Base-by-base conservation (phyloP, 2,113 vertebrate genomes). In the Coptodon bakossiorum region DNA sequence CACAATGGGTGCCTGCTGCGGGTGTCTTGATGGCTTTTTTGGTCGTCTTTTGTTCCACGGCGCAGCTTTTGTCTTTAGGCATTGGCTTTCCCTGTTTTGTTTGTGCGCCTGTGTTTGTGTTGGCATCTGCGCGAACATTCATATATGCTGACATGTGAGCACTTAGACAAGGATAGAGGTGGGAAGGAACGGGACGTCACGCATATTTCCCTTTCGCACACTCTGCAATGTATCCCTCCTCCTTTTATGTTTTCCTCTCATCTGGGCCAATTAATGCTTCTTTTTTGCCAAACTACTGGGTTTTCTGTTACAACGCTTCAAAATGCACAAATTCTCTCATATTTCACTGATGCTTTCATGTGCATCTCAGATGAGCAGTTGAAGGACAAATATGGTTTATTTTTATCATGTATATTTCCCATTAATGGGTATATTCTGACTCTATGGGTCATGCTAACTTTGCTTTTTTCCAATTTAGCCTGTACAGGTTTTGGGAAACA, bases 11-110 rank as follows among this genome's bases (percentile, higher is more conserved):
- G 96, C 95, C 96, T 97, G 97, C 96, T 96, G 96, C 93, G 95
- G 95, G 96, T 96, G 96, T 97, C 97, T 97, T 97, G 95, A 97
- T 97, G 96, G 96, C 96, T 96, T 97, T 97, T 97, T 94, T 95
- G 88, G 81, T 93, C 89, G 94, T 96, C 96, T 96, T 97, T 97
- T 98, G 94, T 97, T 97, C 96, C 85, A 40, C 85, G 9, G 87
- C 86, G 16, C 85, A 90, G 92, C 92, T 93, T 95, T 93, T 95
- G 95, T 95, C 91, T 94, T 91, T 92, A 91, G 92, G 90, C 91
- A 82, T 54, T 82, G 85, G 86, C 90, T 91, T 84, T 85, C 82
- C 83, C 52, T 85, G 86, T 91, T 92, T 92, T 94, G 86, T 92
- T 92, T 89, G 85, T 84, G 76, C 17, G 82, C 71, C 82, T 82